A percentile compares a stretch with the other conserved stretches of the same genome.
These are phyloP conservation scores for Marcusenius ussheri DNA, from an alignment of 2,113 vertebrate genomes.

Conservation along the genomic window DNA sequence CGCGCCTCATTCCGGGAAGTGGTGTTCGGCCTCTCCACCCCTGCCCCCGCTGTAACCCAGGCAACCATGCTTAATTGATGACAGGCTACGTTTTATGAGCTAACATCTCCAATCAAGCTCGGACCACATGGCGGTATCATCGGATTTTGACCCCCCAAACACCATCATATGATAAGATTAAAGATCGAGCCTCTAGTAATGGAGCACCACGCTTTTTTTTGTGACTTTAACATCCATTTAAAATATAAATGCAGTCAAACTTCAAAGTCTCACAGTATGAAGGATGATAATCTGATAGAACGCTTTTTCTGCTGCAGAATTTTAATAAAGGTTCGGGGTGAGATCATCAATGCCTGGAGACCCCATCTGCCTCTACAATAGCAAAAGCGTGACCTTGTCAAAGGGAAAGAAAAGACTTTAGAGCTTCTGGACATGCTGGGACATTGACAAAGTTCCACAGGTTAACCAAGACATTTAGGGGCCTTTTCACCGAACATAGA, in stretches of 20 bases:
- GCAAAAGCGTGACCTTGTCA: background rate
- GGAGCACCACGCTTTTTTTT: background rate
- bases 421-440: background rate
- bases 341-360: background rate
- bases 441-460: background rate
- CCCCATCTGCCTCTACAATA: background rate
- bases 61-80: background rate
- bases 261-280: background rate
- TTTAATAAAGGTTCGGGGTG: background rate
- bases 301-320: background rate
- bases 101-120: background rate
- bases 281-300: background rate
- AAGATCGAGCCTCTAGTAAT: background rate
- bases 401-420: background rate
- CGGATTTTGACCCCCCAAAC: background rate
- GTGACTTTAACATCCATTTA: background rate
- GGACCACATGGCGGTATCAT: background rate
- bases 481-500: background rate
- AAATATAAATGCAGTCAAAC: background rate
- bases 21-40: background rate
- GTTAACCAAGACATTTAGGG: background rate
- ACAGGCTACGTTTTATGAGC: background rate
- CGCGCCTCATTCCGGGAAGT: conserved; percentile 1
- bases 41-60: background rate
- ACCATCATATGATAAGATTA: background rate